These are phyloP conservation scores for Iguana delicatissima DNA, from an alignment of 2,797 vertebrate species.

Conservation along the genomic window DNA sequence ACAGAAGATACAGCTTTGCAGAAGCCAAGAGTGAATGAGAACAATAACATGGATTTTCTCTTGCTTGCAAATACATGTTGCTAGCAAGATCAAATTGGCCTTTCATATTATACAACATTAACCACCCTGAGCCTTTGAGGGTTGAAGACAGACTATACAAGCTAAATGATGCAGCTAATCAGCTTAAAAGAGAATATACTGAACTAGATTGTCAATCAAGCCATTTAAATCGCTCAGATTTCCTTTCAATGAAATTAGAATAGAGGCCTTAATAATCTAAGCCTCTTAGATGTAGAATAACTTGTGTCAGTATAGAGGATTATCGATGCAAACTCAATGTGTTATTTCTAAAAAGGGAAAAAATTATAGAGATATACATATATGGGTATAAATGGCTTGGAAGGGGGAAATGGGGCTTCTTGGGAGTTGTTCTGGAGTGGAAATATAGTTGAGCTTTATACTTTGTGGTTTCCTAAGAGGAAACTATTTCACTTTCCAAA, in stretches of 20 bases:
- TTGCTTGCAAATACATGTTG: not conserved
- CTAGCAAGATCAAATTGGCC: not conserved
- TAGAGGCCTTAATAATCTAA: not conserved
- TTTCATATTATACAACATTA: not conserved
- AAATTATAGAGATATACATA: not conserved
- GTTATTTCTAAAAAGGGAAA: not conserved
- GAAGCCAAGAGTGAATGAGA: not conserved
- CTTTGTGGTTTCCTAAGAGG: not conserved
- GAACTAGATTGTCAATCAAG: not conserved
- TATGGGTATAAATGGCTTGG: not conserved
- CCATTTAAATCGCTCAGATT: not conserved
- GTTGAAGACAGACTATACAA: not conserved
- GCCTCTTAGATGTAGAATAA: not conserved
- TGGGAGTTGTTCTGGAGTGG: slow-evolving; percentile 10
- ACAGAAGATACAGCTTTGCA: not conserved
- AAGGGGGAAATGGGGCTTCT: not conserved
- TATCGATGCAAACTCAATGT: not conserved
- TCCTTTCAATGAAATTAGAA: not conserved
- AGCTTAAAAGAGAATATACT: not conserved
- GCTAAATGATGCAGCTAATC: not conserved
- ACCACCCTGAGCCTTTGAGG: no score
- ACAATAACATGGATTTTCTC: not conserved
- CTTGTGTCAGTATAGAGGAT: not conserved
- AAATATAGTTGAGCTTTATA: slow-evolving; percentile 3
- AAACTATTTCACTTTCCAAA: slow-evolving; percentile 13